Conservation (phyloP, 2,113 vertebrate genomes). For the Nanorana parkeri region DNA sequence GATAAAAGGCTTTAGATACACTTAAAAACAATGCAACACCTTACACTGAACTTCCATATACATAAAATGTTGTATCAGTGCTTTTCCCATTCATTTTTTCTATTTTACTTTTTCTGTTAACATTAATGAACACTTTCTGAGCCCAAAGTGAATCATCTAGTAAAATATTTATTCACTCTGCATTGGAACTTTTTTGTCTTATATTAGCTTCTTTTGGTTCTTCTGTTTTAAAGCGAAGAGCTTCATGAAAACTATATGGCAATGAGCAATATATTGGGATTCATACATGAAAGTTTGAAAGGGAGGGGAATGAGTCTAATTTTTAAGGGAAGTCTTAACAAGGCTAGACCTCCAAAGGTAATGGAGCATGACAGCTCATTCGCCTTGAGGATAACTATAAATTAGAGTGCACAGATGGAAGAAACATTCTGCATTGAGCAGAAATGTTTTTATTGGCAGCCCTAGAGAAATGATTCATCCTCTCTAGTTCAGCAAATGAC, state of each 20-base stretch:
- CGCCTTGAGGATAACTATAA: conserved; percentile 55
- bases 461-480: conserved; percentile 54
- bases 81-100: background rate
- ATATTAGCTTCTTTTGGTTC: too few relatives aligned
- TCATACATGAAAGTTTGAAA: background rate
- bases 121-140: background rate
- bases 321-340: conserved; percentile 28
- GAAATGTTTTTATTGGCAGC: conserved; percentile 53
- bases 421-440: conserved; percentile 46
- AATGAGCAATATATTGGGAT: background rate
- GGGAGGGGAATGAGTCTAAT: conserved; percentile 3
- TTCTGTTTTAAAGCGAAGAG: background rate
- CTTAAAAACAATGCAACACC: too few relatives aligned
- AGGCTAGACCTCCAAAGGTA: conserved; percentile 40
- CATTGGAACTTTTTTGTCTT: background rate
- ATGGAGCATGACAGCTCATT: conserved; percentile 49
- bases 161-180: conserved; percentile 18
- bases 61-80: too few relatives aligned
- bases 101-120: background rate
- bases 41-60: too few relatives aligned
- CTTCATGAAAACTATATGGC: background rate
- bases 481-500: conserved; percentile 14
- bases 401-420: conserved; percentile 52
- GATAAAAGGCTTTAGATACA: too few relatives aligned
- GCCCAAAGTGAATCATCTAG: background rate